Evolutionary conservation across 2,888 invertebrate genomes (phyloP), one percentile per base, ranked within the genome.

Genomic region (Dolichomitus sp.): DNA sequence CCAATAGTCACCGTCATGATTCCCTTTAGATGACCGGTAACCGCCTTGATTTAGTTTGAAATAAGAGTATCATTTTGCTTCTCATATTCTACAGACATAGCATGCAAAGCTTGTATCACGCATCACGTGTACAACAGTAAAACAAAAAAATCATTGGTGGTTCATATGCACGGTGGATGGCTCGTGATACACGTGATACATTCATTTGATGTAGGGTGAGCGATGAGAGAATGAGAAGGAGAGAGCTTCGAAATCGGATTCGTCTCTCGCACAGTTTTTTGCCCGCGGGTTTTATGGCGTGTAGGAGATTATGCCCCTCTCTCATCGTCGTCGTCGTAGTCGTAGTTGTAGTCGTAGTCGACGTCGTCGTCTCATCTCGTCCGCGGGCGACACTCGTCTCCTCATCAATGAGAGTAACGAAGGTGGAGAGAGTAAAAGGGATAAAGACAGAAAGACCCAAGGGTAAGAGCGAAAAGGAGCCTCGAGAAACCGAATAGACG

Each of bases 221-320:
- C 52, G 70, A 70, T 50, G 65, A 74, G 61, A 76, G 72, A 78
- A 59, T 5, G 68, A 77, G 70, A 48, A 37, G 33, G 37, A 50
- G n/a, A 52, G 75, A 70, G 72, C 77, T 83, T 73, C 66, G 84
- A 89, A 87, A 88, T 87, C 86, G 83, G 89, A 88, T 88, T 88
- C 86, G 83, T 85, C 86, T 86, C 85, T 85, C 84, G 81, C 83
- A 70, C 85, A 85, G 86, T 89, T 89, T 85, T 89, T 88, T 84
- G 81, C 87, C 87, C 84, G 86, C 85, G 83, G 84, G 85, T 88
- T 89, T 89, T 89, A 88, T 85, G 87, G 87, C 88, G 87, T 89
- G 90, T 89, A 87, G 86, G 85, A 89, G 89, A 90, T 90, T 90
- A 90, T 87, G 87, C 87, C 87, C 80, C 72, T 54, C 63, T 70